These are phyloP conservation scores for Himalopsyche japonica DNA, from an alignment of 2,888 invertebrate genomes.

Conservation along the genomic window DNA sequence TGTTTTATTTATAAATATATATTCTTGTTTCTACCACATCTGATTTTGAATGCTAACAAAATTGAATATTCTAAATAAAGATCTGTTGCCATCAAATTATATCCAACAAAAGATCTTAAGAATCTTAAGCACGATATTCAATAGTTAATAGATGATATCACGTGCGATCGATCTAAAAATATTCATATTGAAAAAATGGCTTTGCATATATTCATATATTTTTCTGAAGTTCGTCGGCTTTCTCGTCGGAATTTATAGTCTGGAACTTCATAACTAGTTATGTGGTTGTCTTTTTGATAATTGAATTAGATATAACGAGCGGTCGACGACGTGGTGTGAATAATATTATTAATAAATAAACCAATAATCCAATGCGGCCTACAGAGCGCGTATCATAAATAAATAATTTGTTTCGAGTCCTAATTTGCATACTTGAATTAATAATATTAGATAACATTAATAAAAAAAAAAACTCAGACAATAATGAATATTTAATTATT, in stretches of 20 bases:
- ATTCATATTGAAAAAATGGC: too few relatives aligned
- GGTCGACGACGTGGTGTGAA: neutral
- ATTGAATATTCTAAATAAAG: too few relatives aligned
- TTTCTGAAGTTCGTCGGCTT: too few relatives aligned
- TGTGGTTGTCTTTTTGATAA: neutral
- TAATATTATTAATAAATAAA: neutral
- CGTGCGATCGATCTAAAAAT: too few relatives aligned
- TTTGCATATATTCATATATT: too few relatives aligned
- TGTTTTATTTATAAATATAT: too few relatives aligned
- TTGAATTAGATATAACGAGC: neutral
- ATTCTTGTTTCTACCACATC: too few relatives aligned
- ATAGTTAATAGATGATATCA: too few relatives aligned
- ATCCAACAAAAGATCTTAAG: too few relatives aligned
- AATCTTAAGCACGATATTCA: too few relatives aligned
- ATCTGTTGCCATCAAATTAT: too few relatives aligned
- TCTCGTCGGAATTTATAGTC: neutral
- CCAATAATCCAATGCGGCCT: neutral
- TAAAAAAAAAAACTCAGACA: neutral
- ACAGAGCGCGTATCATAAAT: neutral
- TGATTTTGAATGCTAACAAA: too few relatives aligned
- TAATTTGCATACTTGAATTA: neutral
- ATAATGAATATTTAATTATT: neutral
- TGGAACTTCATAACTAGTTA: neutral
- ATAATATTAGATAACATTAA: neutral
- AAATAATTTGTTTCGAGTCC: neutral